These are phyloP conservation scores for Junco hyemalis DNA, from an alignment of 2,113 vertebrate species.

Conservation along the genomic window DNA sequence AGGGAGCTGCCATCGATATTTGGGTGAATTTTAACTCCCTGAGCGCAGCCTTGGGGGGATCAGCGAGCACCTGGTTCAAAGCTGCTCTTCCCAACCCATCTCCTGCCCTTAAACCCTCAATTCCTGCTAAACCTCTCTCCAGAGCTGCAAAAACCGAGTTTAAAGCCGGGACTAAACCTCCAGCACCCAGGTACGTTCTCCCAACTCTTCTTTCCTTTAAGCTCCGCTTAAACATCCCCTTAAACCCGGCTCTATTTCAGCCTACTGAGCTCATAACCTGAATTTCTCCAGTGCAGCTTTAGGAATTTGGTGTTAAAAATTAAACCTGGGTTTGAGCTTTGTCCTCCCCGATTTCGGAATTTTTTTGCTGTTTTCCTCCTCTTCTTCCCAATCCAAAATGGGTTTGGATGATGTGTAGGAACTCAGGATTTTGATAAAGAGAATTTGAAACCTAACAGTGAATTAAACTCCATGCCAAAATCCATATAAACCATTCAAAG, in stretches of 20 bases:
- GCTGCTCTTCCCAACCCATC: background rate
- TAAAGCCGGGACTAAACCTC: background rate
- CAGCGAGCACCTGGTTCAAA: background rate
- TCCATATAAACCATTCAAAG: too few species aligned
- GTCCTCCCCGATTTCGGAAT: too few species aligned
- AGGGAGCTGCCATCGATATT: slow-evolving; percentile 64
- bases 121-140: background rate
- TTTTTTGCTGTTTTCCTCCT: background rate
- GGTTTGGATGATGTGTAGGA: background rate
- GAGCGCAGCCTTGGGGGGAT: slow-evolving; percentile 12
- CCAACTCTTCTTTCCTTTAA: background rate
- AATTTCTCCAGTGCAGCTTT: background rate
- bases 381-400: background rate
- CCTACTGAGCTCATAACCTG: background rate
- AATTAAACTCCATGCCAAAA: too few species aligned
- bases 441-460: background rate
- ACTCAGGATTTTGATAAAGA: background rate
- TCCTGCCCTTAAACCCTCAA: background rate
- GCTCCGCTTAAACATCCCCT: background rate
- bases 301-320: rapidly evolving
- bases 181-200: slow-evolving; percentile 30
- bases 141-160: background rate
- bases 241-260: background rate
- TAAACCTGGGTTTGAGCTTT: rapidly evolving
- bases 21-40: slow-evolving; percentile 47